Evolutionary conservation across 2,888 invertebrate species (phyloP).

Genomic region (Macrophya alboannulata): DNA sequence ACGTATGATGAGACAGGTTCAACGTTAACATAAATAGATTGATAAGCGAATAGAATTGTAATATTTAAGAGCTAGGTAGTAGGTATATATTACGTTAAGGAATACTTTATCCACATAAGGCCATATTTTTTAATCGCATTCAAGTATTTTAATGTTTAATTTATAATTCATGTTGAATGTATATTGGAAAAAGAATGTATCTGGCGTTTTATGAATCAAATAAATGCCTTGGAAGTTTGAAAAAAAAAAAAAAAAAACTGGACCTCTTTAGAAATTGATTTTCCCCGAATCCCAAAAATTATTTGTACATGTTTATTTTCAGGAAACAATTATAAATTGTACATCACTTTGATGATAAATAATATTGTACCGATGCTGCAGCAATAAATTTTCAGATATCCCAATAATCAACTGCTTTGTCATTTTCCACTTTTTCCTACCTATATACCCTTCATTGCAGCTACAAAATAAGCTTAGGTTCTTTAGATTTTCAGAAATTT

Average conservation of each 20-base stretch:
- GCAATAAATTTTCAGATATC: no score
- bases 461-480: no score
- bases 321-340: no score
- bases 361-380: no score
- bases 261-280: no score
- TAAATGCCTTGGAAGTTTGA: not conserved
- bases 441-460: no score
- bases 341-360: no score
- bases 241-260: not conserved
- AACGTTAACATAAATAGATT: not conserved
- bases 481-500: no score
- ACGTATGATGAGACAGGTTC: not conserved
- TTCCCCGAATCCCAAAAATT: no score
- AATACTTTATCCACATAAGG: not conserved
- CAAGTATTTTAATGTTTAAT: not conserved
- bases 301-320: no score
- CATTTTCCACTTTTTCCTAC: no score
- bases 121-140: not conserved
- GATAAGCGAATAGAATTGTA: not conserved
- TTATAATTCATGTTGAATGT: constrained; percentile 17
- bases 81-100: not conserved
- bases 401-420: no score
- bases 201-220: not conserved
- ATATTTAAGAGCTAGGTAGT: not conserved
- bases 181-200: constrained; percentile 1